Evolutionary conservation across 1,140 invertebrate species (phyloP).

Genomic region (Daktulosphaira vitifoliae): DNA sequence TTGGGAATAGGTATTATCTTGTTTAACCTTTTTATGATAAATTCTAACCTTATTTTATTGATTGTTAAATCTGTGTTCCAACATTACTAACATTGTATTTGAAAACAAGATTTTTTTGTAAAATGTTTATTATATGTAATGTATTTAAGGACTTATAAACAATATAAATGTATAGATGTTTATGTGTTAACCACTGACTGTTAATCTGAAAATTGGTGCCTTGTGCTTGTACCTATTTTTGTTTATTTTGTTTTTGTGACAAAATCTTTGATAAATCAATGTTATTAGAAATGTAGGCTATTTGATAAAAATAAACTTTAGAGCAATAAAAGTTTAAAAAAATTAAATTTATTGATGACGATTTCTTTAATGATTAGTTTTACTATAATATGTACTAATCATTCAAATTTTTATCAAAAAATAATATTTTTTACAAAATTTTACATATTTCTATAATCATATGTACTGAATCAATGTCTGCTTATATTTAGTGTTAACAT

Average conservation of each 20-base stretch:
- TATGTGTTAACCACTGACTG: slow-evolving; percentile 10
- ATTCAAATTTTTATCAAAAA: slow-evolving; percentile 7
- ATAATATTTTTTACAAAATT: no score
- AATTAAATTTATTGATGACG: slow-evolving; percentile 6
- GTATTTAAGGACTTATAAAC: slow-evolving; percentile 12
- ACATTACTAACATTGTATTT: slow-evolving; percentile 32
- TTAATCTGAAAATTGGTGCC: slow-evolving; percentile 27
- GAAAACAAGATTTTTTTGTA: slow-evolving; percentile 27
- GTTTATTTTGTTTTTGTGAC: slow-evolving; percentile 6
- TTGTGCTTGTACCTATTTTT: slow-evolving; percentile 13
- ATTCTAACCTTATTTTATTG: slow-evolving; percentile 17
- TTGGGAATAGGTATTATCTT: slow-evolving; percentile 33
- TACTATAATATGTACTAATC: slow-evolving; percentile 7
- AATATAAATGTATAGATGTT: slow-evolving; percentile 17
- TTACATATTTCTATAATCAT: no score
- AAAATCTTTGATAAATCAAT: not conserved
- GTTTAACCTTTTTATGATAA: slow-evolving; percentile 30
- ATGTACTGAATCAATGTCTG: no score
- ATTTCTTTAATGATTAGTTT: slow-evolving; percentile 24
- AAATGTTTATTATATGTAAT: slow-evolving; percentile 29
- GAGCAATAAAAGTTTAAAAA: slow-evolving; percentile 22
- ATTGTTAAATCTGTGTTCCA: slow-evolving; percentile 30
- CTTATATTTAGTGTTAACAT: no score
- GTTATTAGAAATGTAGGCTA: slow-evolving; percentile 34
- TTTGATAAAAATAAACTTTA: not conserved